These are phyloP conservation scores for Panulirus ornatus DNA, from an alignment of 1,140 invertebrate genomes.

Conservation along the genomic window DNA sequence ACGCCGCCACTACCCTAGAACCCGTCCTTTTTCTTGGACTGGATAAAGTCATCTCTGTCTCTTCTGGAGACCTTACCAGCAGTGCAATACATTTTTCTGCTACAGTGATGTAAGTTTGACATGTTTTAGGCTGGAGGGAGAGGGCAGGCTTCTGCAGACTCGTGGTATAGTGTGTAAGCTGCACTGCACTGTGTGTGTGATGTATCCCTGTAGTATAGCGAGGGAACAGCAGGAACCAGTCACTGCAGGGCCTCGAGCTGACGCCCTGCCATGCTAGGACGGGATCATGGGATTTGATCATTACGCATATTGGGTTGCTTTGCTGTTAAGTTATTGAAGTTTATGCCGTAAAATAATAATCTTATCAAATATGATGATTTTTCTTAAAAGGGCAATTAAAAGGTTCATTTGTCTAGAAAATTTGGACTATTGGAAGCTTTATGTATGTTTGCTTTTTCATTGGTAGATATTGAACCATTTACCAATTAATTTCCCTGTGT, in stretches of 20 bases:
- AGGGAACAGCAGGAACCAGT: constrained; percentile 29
- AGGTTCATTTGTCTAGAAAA: background rate
- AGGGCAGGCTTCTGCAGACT: constrained; percentile 60
- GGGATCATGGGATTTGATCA: constrained; percentile 28
- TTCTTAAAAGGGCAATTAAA: constrained; percentile 7
- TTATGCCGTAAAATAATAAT: constrained; percentile 28
- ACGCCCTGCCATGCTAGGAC: constrained; percentile 29
- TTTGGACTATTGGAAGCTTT: background rate
- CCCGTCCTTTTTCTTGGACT: constrained; percentile 16
- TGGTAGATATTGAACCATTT: constrained; percentile 6
- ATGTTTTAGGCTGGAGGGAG: constrained; percentile 11
- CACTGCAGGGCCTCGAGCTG: constrained; percentile 54
- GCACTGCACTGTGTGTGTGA: constrained; percentile 65
- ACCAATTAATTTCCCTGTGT: background rate
- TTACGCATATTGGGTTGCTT: constrained; percentile 68
- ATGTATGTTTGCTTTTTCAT: background rate
- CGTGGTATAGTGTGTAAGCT: constrained; percentile 57
- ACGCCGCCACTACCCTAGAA: constrained; percentile 53
- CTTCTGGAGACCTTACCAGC: background rate
- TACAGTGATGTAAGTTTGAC: constrained; percentile 17
- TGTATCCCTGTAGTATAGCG: constrained; percentile 53
- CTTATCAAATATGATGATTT: constrained; percentile 9
- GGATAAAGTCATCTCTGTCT: constrained; percentile 7
- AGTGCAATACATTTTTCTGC: constrained; percentile 23
- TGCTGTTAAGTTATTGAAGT: constrained; percentile 57